Conservation (phyloP, 92 coral and sea anemone species). For the Porites rus region DNA sequence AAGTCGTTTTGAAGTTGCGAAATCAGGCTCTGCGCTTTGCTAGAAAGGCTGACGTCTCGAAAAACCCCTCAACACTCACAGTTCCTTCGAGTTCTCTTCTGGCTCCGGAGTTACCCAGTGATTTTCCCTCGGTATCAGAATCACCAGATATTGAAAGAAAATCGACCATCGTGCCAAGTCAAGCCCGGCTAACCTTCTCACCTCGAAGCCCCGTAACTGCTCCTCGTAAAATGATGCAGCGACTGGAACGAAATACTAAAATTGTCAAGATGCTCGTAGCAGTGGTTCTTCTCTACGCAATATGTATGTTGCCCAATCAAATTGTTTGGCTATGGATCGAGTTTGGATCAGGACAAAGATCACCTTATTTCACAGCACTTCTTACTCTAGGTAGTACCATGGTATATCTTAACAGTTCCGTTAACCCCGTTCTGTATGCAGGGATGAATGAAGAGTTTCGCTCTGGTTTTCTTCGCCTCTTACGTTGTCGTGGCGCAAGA, state of each 20-base stretch:
- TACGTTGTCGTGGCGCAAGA: constrained; percentile 30
- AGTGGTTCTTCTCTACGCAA: constrained; percentile 83
- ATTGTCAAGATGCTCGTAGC: constrained; percentile 92
- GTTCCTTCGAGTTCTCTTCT: constrained; percentile 31
- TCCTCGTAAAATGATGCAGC: constrained; percentile 16
- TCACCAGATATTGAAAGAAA: constrained; percentile 27
- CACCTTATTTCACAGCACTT: constrained; percentile 42
- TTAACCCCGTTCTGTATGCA: constrained; percentile 84
- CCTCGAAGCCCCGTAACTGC: constrained; percentile 7
- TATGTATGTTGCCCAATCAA: constrained; percentile 93
- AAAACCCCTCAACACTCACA: neutral
- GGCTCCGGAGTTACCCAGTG: constrained; percentile 19
- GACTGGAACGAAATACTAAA: constrained; percentile 81
- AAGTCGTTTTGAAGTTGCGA: constrained; percentile 82
- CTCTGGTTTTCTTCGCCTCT: constrained; percentile 62
- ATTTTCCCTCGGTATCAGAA: constrained; percentile 22
- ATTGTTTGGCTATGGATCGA: constrained; percentile 95
- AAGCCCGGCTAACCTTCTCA: neutral
- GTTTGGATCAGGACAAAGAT: constrained; percentile 74
- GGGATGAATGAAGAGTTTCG: constrained; percentile 91
- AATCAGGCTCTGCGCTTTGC: constrained; percentile 69
- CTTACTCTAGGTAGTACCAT: constrained; percentile 76
- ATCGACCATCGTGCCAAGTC: neutral
- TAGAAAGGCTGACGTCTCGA: neutral
- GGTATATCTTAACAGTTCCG: constrained; percentile 84